Conservation (phyloP, 1,140 invertebrate species). For the Listronotus oregonensis region DNA sequence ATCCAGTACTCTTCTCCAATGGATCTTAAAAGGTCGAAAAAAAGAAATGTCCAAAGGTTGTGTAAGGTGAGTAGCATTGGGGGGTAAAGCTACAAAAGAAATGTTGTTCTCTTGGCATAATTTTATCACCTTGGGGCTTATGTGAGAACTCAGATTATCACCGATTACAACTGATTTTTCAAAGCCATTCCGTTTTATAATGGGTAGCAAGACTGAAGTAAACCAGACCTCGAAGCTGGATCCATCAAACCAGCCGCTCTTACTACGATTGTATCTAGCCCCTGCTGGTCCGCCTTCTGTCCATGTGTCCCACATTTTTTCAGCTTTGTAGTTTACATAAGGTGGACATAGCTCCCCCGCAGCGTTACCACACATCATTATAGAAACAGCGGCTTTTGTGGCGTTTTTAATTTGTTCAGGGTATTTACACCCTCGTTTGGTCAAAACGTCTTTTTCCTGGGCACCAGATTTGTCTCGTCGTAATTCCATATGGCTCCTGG, state of each 20-base stretch:
- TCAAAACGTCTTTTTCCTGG: constrained; percentile 48
- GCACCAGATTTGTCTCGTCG: constrained; percentile 56
- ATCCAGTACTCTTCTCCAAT: too few species aligned
- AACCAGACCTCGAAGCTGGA: too few species aligned
- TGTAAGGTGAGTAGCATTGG: too few species aligned
- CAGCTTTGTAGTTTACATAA: constrained; percentile 43
- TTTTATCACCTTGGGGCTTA: too few species aligned
- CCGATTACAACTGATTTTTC: too few species aligned
- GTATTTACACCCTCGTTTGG: constrained; percentile 52
- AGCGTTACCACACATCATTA: constrained; percentile 7
- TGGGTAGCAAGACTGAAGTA: too few species aligned
- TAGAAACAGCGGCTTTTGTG: constrained; percentile 42
- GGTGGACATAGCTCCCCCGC: constrained; percentile 3
- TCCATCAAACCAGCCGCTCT: constrained; percentile 24
- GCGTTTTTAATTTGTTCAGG: constrained; percentile 51
- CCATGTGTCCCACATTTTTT: constrained; percentile 50
- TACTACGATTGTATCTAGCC: constrained; percentile 44
- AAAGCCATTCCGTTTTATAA: too few species aligned
- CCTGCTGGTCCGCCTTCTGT: constrained; percentile 44
- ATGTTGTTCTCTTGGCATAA: too few species aligned
- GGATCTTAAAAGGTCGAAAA: too few species aligned
- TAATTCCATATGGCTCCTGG: constrained; percentile 47
- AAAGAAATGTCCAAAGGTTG: too few species aligned
- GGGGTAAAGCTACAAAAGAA: too few species aligned
- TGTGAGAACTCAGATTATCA: too few species aligned